Evolutionary conservation across 2,113 vertebrate species (phyloP).

Genomic region (Myanophis thanlyinensis): DNA sequence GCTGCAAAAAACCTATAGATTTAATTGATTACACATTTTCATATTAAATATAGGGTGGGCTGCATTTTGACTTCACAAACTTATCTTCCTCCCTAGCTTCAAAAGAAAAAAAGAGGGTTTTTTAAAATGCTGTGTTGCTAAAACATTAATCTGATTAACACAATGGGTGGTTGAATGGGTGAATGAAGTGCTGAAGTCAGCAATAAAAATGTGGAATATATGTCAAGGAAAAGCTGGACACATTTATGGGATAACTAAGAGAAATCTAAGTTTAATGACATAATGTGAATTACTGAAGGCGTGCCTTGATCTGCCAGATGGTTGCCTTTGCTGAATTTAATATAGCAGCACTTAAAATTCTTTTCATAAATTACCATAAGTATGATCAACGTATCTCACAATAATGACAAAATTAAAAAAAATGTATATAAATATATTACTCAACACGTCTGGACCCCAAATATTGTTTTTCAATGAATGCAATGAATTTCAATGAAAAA

Average conservation of each 20-base stretch:
- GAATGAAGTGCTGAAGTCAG: slow-evolving; percentile 28
- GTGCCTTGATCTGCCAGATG: not conserved
- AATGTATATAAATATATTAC: not conserved
- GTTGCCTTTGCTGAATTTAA: not conserved
- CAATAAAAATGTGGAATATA: slow-evolving; percentile 5
- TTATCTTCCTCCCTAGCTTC: not conserved
- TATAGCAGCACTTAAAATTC: not conserved
- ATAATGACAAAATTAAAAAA: slow-evolving; percentile 10
- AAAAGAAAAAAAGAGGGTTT: not conserved
- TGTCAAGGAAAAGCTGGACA: slow-evolving; percentile 18
- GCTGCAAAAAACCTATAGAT: not conserved
- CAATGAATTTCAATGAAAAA: too few relatives aligned
- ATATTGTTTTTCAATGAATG: not conserved
- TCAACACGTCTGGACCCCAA: not conserved
- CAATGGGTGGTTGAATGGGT: not conserved
- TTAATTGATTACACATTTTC: slow-evolving; percentile 15
- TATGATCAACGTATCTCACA: slow-evolving; percentile 20
- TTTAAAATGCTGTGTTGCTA: slow-evolving; percentile 6
- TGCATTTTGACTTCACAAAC: slow-evolving; percentile 14
- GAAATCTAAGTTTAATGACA: slow-evolving; percentile 19
- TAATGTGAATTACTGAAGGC: slow-evolving; percentile 33
- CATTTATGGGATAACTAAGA: slow-evolving; percentile 11
- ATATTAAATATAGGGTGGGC: not conserved
- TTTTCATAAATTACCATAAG: slow-evolving; percentile 17
- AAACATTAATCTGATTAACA: slow-evolving; percentile 28